Conservation (phyloP, 2,113 vertebrate species). For the Meleagris gallopavo region DNA sequence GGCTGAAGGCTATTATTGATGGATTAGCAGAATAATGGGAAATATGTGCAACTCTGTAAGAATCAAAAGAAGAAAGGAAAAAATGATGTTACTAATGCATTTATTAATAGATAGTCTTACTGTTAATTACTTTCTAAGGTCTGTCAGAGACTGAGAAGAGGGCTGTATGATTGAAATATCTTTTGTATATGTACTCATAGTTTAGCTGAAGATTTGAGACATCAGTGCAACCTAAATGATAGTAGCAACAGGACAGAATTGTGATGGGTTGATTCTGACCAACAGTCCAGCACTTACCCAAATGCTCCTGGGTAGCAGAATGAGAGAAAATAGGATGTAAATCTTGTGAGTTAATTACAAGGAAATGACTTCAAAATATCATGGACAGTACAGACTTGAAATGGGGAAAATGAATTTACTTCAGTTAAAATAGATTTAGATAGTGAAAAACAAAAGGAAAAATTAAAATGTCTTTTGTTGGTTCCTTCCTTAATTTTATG, state of each 20-base stretch:
- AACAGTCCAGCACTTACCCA: background rate
- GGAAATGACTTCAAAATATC: background rate
- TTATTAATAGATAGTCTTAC: background rate
- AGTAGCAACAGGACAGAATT: background rate
- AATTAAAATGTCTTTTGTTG: accelerated
- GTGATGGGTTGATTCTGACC: background rate
- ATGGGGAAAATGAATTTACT: background rate
- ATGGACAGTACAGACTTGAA: background rate
- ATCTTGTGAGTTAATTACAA: background rate
- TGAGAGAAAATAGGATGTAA: background rate
- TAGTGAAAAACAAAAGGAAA: background rate
- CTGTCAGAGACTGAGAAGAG: background rate
- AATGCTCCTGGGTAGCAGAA: background rate
- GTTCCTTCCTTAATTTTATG: background rate
- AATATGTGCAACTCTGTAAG: background rate
- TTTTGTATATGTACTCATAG: background rate
- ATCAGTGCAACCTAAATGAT: background rate
- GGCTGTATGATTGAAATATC: background rate
- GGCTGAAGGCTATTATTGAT: background rate
- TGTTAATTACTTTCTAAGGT: background rate
- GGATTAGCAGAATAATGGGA: background rate
- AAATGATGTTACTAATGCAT: background rate
- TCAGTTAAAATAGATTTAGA: background rate
- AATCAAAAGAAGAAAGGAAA: background rate
- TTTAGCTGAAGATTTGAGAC: background rate